These are phyloP conservation scores for Theristus sp. DNA, from an alignment of 2,888 invertebrate species.

Conservation along the genomic window DNA sequence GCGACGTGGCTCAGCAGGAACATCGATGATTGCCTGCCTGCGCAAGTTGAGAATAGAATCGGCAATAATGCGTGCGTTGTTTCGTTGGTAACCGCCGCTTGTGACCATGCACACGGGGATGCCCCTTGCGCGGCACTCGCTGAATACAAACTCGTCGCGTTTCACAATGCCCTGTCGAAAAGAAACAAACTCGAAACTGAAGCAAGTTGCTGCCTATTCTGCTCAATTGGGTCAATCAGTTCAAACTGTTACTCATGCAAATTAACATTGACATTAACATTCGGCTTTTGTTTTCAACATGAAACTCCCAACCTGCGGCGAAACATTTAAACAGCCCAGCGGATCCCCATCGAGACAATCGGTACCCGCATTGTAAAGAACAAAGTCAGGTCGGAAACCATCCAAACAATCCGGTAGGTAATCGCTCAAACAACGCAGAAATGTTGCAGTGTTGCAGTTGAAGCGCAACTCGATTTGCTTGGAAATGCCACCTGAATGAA, in stretches of 20 bases:
- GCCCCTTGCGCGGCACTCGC: constrained; percentile 38
- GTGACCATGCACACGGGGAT: constrained; percentile 47
- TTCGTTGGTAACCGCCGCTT: constrained; percentile 62
- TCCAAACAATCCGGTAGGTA: constrained; percentile 40
- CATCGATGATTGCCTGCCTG: too few species aligned
- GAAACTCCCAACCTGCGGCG: constrained; percentile 41
- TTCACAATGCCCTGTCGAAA: constrained; percentile 53
- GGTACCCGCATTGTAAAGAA: constrained; percentile 84
- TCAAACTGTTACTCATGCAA: too few species aligned
- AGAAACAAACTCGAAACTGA: too few species aligned
- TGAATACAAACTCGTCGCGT: constrained; percentile 64
- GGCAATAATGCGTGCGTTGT: constrained; percentile 59
- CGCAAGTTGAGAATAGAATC: constrained; percentile 61
- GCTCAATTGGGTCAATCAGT: too few species aligned
- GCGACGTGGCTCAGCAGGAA: too few species aligned
- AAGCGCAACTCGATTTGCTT: neutral
- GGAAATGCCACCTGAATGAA: neutral
- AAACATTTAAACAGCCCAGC: constrained; percentile 51
- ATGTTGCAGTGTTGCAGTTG: neutral
- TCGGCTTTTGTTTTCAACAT: too few species aligned
- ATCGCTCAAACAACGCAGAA: constrained; percentile 7
- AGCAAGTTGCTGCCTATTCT: too few species aligned
- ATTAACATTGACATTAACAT: too few species aligned
- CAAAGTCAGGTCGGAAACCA: constrained; percentile 45
- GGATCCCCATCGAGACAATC: constrained; percentile 60